These are phyloP conservation scores for Drosophila parabipectinata DNA, from an alignment of 1,140 invertebrate species.

Conservation along the genomic window DNA sequence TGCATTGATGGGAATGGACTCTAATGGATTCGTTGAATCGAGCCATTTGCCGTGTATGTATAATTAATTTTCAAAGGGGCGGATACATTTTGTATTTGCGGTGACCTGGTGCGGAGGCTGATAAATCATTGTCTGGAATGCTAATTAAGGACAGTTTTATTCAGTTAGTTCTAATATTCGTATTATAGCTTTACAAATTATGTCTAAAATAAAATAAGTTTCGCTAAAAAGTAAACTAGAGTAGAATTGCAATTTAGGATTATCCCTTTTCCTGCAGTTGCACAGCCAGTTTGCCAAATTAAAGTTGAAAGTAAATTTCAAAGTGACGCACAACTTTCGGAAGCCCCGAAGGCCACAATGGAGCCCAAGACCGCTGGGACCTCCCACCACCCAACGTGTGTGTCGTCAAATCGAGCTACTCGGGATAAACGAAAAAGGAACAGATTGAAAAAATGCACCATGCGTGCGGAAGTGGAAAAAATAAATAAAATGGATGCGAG, in stretches of 20 bases:
- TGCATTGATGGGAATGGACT: constrained; percentile 17
- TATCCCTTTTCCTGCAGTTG: not conserved
- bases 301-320: constrained; percentile 10
- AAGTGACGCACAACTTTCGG: constrained; percentile 19
- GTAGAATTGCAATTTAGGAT: not conserved
- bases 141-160: not conserved
- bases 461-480: constrained; percentile 5
- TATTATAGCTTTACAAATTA: too few relatives aligned
- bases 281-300: not conserved
- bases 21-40: constrained; percentile 27
- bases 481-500: constrained; percentile 29
- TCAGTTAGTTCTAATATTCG: not conserved
- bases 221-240: too few relatives aligned
- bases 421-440: not conserved
- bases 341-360: constrained; percentile 18
- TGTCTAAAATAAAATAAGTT: too few relatives aligned
- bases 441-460: constrained; percentile 18
- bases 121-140: constrained; percentile 12
- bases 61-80: constrained; percentile 16
- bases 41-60: constrained; percentile 18
- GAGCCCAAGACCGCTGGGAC: not conserved
- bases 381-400: constrained; percentile 33
- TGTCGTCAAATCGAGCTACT: constrained; percentile 51
- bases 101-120: not conserved
- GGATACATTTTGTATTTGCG: constrained; percentile 8